phyloP scores from a whole-genome alignment of 2,797 vertebrate genomes.

The Molossus molossus region DNA sequence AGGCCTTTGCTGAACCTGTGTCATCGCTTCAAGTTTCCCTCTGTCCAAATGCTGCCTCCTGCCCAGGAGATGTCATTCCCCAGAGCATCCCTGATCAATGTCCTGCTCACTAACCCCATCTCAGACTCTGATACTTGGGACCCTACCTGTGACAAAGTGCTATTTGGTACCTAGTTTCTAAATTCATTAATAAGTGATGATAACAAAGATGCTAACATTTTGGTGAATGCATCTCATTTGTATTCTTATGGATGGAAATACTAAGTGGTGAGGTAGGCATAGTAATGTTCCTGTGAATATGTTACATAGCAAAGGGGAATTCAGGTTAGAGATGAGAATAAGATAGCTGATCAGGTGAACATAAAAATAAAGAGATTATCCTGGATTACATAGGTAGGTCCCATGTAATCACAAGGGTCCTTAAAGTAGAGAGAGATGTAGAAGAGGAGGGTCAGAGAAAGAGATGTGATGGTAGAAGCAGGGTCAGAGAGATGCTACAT shows the following conservation, averaged over 20 bases:
- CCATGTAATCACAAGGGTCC: neutral
- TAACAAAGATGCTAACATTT: neutral
- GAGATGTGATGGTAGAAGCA: neutral
- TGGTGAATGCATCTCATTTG: neutral
- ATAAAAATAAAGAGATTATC: neutral
- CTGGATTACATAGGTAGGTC: neutral
- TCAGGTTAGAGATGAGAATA: neutral
- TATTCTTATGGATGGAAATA: neutral
- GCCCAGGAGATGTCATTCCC: no score
- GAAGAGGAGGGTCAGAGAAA: neutral
- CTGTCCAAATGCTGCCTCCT: neutral
- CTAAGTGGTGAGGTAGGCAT: neutral
- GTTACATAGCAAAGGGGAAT: neutral
- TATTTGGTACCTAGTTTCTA: neutral
- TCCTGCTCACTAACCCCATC: neutral
- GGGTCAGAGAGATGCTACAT: neutral
- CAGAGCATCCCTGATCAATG: neutral
- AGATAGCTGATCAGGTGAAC: neutral
- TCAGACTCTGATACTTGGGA: neutral
- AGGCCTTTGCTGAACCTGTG: neutral
- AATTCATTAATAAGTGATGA: neutral
- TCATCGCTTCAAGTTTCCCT: neutral
- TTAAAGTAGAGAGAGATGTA: neutral
- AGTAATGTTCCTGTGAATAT: neutral
- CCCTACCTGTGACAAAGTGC: neutral